These are phyloP conservation scores for Pinna nobilis DNA, from an alignment of 1,140 invertebrate species.

Conservation along the genomic window DNA sequence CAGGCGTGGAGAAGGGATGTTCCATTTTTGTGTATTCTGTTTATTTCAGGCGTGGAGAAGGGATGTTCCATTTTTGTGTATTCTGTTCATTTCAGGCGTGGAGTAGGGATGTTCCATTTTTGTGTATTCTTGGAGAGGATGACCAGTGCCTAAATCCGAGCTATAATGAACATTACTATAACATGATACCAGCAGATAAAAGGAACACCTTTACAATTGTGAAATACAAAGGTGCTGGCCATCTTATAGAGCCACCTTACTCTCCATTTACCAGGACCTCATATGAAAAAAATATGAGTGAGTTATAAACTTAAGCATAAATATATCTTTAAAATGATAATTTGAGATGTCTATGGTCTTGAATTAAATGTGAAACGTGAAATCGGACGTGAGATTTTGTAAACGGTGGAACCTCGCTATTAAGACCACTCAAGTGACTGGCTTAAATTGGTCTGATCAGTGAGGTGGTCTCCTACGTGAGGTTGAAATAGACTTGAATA, in stretches of 20 bases:
- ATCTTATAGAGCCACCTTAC: conserved; percentile 56
- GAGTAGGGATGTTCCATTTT: conserved; percentile 34
- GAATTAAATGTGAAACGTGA: too few species aligned
- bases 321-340: too few species aligned
- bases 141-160: conserved; percentile 33
- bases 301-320: too few species aligned
- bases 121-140: conserved; percentile 49
- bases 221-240: conserved; percentile 50
- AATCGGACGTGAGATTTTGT: too few species aligned
- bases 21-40: neutral
- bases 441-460: too few species aligned
- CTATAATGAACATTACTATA: conserved; percentile 20
- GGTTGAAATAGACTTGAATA: too few species aligned
- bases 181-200: conserved; percentile 25
- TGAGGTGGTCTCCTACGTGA: too few species aligned
- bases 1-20: too few species aligned
- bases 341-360: too few species aligned
- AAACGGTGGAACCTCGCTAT: too few species aligned
- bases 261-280: conserved; percentile 29
- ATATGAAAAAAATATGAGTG: conserved; percentile 28
- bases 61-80: conserved; percentile 39
- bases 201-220: conserved; percentile 35
- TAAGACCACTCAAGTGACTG: too few species aligned
- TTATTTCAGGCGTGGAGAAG: conserved; percentile 37
- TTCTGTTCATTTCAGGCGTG: conserved; percentile 36